Base-by-base conservation (phyloP, 2,797 vertebrate species). In the Eurystomus glaucurus region DNA sequence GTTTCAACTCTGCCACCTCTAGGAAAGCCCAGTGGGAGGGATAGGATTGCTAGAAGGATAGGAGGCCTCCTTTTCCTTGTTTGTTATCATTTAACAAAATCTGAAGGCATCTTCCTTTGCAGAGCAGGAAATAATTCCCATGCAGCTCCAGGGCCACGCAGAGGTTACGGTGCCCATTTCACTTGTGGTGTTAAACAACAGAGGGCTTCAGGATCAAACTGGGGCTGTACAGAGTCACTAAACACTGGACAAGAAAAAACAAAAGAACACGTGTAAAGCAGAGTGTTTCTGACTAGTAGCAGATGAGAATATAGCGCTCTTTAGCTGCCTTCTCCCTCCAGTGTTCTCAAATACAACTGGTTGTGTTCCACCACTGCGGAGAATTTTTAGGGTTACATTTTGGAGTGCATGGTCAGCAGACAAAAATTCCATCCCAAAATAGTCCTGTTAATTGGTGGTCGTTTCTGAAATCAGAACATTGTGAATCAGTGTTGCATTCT, bases 81-180 rank as follows among this genome's bases (percentile, higher is more conserved):
- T 93, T 93, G 66, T 87, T 97, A 92, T 97, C 85, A 84, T 94
- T 96, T 90, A 90, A 94, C 62, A 79, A 92, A 93, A 96, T 90
- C 88, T 95, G 84, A 96, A 96, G 90, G 94, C 81, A 94, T 92
- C 90, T 94, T 96, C 82, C 91, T 96, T 80, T 86, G 71, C 83
- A 88, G 74, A 85, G 55, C 88, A 94, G 93, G 97, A 96, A 94
- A 83, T 79, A 58, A 95, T 94, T 96, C 39, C 90, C 76, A 2
- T 85, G 89, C 85, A 62, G 71, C 62, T 84, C 76, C 28, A 70
- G 76, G 91, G 88, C 84, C 72, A 71, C 1, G 20, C 76, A 93
- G 62, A 89, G 80, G 85, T 96, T 93, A 94, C 4, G 52, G 88
- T 94, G 78, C 90, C 93, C 89, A 23, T 95, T 95, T 94, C 85